Conservation (phyloP, 1,140 invertebrate genomes). For the Mamestra configurata region DNA sequence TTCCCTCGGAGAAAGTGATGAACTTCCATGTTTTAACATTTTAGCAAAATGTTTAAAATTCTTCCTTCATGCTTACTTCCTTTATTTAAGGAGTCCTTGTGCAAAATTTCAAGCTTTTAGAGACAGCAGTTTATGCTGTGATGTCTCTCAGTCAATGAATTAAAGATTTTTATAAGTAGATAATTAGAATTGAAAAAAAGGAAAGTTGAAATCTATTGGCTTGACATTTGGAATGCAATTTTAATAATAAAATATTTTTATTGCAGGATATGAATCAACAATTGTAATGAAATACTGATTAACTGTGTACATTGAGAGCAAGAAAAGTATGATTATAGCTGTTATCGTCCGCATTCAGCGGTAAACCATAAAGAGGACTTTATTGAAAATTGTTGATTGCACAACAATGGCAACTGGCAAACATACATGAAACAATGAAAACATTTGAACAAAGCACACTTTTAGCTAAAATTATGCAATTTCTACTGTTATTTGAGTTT, state of each 20-base stretch:
- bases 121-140: no score
- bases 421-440: conserved; percentile 77
- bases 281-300: conserved; percentile 76
- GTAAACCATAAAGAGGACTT: conserved; percentile 81
- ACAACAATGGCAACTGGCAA: conserved; percentile 81
- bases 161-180: no score
- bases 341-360: conserved; percentile 74
- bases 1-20: no score
- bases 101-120: no score
- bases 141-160: no score
- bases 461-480: conserved; percentile 68
- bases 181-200: background rate
- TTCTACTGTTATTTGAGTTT: background rate
- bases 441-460: conserved; percentile 60
- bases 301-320: conserved; percentile 62
- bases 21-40: no score
- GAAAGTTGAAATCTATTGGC: background rate
- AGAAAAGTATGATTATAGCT: conserved; percentile 53
- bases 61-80: no score
- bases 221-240: background rate
- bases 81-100: no score
- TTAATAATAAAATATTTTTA: conserved; percentile 41
- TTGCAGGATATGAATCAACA: conserved; percentile 71
- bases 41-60: no score
- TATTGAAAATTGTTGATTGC: conserved; percentile 86